Base-by-base conservation (phyloP, 2,113 vertebrate species). In the Aegotheles bennettii region DNA sequence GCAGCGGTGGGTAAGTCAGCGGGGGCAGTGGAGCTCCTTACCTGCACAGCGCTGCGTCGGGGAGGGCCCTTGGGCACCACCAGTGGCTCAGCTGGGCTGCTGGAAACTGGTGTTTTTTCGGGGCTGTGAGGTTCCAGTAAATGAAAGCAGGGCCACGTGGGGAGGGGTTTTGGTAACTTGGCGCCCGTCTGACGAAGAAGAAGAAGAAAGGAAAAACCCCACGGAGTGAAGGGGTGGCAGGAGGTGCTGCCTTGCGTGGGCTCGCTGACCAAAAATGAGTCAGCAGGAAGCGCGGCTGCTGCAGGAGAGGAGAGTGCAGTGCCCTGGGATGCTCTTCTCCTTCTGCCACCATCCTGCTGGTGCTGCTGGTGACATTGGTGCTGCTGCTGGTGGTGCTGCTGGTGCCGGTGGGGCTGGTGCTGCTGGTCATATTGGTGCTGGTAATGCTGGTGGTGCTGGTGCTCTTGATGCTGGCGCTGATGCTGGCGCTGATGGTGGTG, bases 1-100 rank as follows among this genome's bases (percentile, higher is more conserved):
- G 97, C 97, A 43, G 98, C 76, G 71, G 94, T 71, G 91, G 92
- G 95, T 98, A 98, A 98, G 97, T 98, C 97, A 91, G n/a, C n/a
- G n/a, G n/a, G n/a, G n/a, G n/a, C n/a, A n/a, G n/a, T n/a, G n/a
- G n/a, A n/a, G n/a, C n/a, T n/a, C n/a, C n/a, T n/a, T n/a, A n/a
- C n/a, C n/a, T n/a, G n/a, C n/a, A n/a, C n/a, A n/a, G n/a, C n/a
- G n/a, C n/a, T n/a, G n/a, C n/a, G n/a, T n/a, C n/a, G n/a, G n/a
- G n/a, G n/a, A n/a, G n/a, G n/a, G n/a, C n/a, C n/a, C n/a, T n/a
- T n/a, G n/a, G n/a, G n/a, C n/a, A n/a, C n/a, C n/a, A n/a, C n/a
- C n/a, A n/a, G n/a, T n/a, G n/a, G n/a, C n/a, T n/a, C n/a, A n/a
- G n/a, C n/a, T n/a, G n/a, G n/a, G n/a, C 57, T 64, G 57, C 69